Base-by-base conservation (phyloP, 2,888 invertebrate genomes). In the Caenorhabditis sulstoni region DNA sequence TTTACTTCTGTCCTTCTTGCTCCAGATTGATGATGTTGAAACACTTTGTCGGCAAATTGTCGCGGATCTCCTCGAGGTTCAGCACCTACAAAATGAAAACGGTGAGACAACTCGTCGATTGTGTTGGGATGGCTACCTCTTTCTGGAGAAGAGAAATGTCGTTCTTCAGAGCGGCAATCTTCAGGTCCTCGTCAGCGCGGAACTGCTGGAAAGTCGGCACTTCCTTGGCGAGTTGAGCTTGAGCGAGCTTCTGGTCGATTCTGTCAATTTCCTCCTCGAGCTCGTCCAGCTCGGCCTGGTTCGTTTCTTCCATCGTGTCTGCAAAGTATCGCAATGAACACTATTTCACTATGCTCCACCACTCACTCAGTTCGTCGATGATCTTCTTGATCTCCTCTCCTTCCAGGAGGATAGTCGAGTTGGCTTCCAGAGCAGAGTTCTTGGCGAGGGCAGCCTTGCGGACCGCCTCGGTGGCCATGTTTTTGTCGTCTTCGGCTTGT, bases 11-110 rank as follows among this genome's bases (percentile, higher is more conserved):
- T 59, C 86, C 86, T 65, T 86, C 86, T 65, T 90, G 89, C 76
- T 89, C 89, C 61, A 89, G 74, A 59, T 81, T 85, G 57, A 89
- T 85, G n/a, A 82, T 78, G 59, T 94, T 95, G 92, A 94, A 95
- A 91, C 96, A 96, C 68, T 90, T 89, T 20, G 93, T 92, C 0
- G 96, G 97, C 78, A 97, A 92, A 70, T 95, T 93, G 65, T 94
- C 93, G 1, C 94, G 92, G 85, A 97, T 96, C 62, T 94, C 93
- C 87, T 94, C 94, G 61, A 96, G 93, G 90, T 95, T 96, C 8
- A 93, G 93, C 3, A 96, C 96, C 91, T 96, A 79, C n/a, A 83
- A 79, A 11, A n/a, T n/a, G n/a, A n/a, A n/a, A n/a, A n/a, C n/a
- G n/a, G n/a, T n/a, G n/a, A n/a, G n/a, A n/a, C n/a, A n/a, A n/a